Percentiles rank a stretch among this genome's conserved stretches.
phyloP scores from a whole-genome alignment of 1,140 invertebrate genomes.

The Holotrichia oblita region DNA sequence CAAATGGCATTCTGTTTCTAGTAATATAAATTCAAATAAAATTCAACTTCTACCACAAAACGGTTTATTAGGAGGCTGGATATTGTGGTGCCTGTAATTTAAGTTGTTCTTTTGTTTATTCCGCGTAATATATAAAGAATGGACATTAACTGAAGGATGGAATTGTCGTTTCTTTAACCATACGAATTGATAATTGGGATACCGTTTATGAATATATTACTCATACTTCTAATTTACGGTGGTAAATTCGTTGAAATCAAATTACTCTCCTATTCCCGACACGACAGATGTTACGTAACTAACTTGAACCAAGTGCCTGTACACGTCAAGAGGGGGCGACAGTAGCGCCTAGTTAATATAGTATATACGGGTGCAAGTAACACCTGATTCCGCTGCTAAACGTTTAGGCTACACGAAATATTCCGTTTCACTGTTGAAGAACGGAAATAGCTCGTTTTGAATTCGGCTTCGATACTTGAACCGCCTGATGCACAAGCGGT shows the following conservation, averaged over 20 bases:
- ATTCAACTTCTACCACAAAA: too few species aligned
- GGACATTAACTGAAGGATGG: too few species aligned
- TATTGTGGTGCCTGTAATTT: too few species aligned
- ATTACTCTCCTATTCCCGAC: not conserved
- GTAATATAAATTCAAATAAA: too few species aligned
- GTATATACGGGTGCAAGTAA: not conserved
- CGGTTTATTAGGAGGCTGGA: too few species aligned
- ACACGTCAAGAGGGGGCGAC: slow-evolving; percentile 3
- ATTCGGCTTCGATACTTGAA: slow-evolving; percentile 9
- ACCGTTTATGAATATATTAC: too few species aligned
- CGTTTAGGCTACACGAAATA: slow-evolving; percentile 2
- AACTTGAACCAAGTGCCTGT: slow-evolving; percentile 2
- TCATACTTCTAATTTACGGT: too few species aligned
- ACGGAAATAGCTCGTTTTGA: not conserved
- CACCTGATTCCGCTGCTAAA: slow-evolving; percentile 15
- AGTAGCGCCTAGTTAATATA: slow-evolving; percentile 1
- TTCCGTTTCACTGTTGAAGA: not conserved
- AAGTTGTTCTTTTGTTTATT: too few species aligned
- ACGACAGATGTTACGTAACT: slow-evolving; percentile 1
- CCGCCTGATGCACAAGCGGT: not conserved
- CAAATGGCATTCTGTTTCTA: too few species aligned
- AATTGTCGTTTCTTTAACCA: too few species aligned
- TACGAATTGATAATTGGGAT: too few species aligned
- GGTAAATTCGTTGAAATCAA: not conserved
- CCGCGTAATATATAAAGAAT: too few species aligned